A percentile compares a stretch with the other conserved stretches of the same genome.
Evolutionary conservation across 2,797 vertebrate genomes (phyloP).

Genomic region (Sternotherus odoratus): DNA sequence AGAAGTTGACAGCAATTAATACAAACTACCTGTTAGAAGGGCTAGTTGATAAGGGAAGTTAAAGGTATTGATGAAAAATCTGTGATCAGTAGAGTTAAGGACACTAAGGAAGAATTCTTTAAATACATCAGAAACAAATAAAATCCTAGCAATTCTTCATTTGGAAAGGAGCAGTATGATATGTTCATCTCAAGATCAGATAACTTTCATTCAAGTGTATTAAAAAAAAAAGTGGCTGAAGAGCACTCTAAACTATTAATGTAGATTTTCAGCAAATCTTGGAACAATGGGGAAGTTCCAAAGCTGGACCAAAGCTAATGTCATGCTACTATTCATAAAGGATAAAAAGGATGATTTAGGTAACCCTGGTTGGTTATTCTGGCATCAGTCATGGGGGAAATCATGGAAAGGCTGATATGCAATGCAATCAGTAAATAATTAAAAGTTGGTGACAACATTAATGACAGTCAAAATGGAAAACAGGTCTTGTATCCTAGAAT

Average conservation of each 20-base stretch:
- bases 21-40: neutral
- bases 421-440: constrained; percentile 48
- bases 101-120: constrained; percentile 1
- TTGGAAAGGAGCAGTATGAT: constrained; percentile 2
- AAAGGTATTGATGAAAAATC: neutral
- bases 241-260: constrained; percentile 34
- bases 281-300: constrained; percentile 28
- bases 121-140: neutral
- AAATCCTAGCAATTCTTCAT: neutral
- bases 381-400: constrained; percentile 29
- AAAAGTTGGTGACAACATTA: constrained; percentile 20
- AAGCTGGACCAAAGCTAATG: neutral
- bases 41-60: neutral
- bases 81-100: neutral
- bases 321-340: neutral
- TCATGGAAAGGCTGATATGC: constrained; percentile 16
- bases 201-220: neutral
- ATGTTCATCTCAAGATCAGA: neutral
- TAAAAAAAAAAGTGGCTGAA: neutral
- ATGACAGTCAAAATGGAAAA: neutral
- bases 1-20: neutral
- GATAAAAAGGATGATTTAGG: constrained; percentile 13
- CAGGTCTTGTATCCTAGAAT: no score
- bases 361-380: neutral
- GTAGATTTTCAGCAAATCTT: constrained; percentile 33